phyloP scores from a whole-genome alignment of 2,888 invertebrate genomes.

The Salpingus planirostris region DNA sequence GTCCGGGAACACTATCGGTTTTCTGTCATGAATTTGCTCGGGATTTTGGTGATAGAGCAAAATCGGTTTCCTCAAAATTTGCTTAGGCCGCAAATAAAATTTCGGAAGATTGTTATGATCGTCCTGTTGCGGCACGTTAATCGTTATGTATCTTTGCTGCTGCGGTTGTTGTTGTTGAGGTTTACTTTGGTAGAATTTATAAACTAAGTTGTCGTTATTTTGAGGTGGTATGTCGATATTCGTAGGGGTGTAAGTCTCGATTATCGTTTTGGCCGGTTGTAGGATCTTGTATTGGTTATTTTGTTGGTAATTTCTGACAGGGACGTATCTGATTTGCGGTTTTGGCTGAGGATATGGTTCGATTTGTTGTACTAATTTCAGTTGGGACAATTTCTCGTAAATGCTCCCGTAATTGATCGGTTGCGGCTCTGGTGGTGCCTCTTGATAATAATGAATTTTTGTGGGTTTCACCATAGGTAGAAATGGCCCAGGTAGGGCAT shows the following conservation, averaged over 20 bases:
- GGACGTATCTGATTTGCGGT: conserved; percentile 10
- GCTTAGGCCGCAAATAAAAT: too few relatives aligned
- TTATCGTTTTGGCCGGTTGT: conserved; percentile 28
- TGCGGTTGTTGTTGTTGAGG: not conserved
- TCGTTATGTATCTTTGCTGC: not conserved
- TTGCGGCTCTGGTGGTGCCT: conserved; percentile 7
- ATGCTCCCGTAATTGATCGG: conserved; percentile 34
- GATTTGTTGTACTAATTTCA: conserved; percentile 31
- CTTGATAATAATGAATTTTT: conserved; percentile 12
- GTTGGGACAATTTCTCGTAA: conserved; percentile 37
- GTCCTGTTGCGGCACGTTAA: conserved; percentile 2
- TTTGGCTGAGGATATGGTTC: conserved; percentile 11
- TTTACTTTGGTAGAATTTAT: conserved; percentile 32
- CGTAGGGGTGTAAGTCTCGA: conserved; percentile 36
- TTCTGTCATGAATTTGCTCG: too few relatives aligned
- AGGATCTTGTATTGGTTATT: too few relatives aligned
- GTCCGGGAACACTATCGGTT: conserved; percentile 4
- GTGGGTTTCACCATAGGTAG: conserved; percentile 38
- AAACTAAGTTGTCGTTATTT: conserved; percentile 2
- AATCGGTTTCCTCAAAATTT: conserved; percentile 13
- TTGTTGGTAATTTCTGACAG: too few relatives aligned
- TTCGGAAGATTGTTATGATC: conserved; percentile 17
- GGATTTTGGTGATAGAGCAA: conserved; percentile 6
- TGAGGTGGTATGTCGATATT: conserved; percentile 32
- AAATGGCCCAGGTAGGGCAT: conserved; percentile 48